Evolutionary conservation across 1,140 invertebrate genomes (phyloP).

Genomic region (Bombyx mandarina): DNA sequence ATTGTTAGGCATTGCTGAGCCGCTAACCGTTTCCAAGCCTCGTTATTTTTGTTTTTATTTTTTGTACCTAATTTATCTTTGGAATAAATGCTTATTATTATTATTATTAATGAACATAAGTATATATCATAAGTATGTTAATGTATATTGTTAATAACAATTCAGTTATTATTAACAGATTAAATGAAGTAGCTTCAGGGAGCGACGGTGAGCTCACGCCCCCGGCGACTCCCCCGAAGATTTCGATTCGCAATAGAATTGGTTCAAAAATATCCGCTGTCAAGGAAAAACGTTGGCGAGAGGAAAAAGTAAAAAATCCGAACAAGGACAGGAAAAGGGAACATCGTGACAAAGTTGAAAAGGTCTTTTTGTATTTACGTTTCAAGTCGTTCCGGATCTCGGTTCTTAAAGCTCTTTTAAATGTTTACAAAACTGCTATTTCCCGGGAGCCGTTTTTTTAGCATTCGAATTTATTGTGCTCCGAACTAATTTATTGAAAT

Average conservation of each 20-base stretch:
- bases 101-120: not conserved
- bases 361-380: slow-evolving; percentile 29
- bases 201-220: slow-evolving; percentile 31
- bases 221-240: slow-evolving; percentile 20
- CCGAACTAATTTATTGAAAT: slow-evolving; percentile 1
- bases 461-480: slow-evolving; percentile 6
- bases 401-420: slow-evolving; percentile 11
- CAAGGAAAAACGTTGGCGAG: slow-evolving; percentile 26
- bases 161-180: slow-evolving; percentile 23
- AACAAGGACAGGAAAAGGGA: slow-evolving; percentile 29
- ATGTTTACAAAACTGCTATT: slow-evolving; percentile 12
- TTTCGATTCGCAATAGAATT: slow-evolving; percentile 37
- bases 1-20: too few species aligned
- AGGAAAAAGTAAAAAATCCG: slow-evolving; percentile 27
- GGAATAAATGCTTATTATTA: too few species aligned
- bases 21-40: too few species aligned
- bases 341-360: slow-evolving; percentile 37
- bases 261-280: slow-evolving; percentile 29
- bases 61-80: too few species aligned
- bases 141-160: not conserved
- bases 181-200: slow-evolving; percentile 36
- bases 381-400: slow-evolving; percentile 5
- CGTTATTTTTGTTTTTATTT: too few species aligned
- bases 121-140: not conserved
- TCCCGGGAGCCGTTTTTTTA: not conserved